Evolutionary conservation across 2,797 vertebrate genomes (phyloP).

Genomic region (Perodicticus potto): DNA sequence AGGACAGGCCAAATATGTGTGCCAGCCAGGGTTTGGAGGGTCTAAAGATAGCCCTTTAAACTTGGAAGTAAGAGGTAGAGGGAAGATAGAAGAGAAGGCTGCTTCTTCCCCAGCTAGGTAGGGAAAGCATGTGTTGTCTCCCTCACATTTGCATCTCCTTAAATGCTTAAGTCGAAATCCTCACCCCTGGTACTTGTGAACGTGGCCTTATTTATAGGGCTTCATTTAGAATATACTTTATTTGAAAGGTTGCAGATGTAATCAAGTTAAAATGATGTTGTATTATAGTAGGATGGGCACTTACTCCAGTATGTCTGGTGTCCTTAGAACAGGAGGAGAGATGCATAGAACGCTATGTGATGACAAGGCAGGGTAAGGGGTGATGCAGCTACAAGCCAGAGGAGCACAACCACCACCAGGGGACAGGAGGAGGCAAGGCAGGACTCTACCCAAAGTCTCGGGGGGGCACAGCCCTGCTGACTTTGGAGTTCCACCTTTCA

Average conservation of each 20-base stretch:
- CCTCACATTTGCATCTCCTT: no score
- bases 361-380: not conserved
- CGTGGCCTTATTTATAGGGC: not conserved
- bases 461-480: not conserved
- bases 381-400: not conserved
- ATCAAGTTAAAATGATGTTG: not conserved
- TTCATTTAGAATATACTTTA: not conserved
- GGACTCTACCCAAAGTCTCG: not conserved
- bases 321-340: not conserved
- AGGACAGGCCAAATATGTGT: not conserved
- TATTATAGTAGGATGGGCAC: not conserved
- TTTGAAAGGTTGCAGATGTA: not conserved
- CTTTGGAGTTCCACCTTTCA: not conserved
- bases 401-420: not conserved
- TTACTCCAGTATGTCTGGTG: not conserved
- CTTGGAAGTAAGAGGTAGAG: not conserved
- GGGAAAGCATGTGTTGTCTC: accelerated
- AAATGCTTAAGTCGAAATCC: not conserved
- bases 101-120: not conserved
- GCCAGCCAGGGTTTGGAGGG: not conserved
- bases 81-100: not conserved
- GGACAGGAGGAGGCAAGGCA: not conserved
- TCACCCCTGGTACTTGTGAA: not conserved
- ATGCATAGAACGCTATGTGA: not conserved
- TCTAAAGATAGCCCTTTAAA: not conserved